These are phyloP conservation scores for Pelobates fuscus DNA, from an alignment of 2,113 vertebrate species.

Conservation along the genomic window DNA sequence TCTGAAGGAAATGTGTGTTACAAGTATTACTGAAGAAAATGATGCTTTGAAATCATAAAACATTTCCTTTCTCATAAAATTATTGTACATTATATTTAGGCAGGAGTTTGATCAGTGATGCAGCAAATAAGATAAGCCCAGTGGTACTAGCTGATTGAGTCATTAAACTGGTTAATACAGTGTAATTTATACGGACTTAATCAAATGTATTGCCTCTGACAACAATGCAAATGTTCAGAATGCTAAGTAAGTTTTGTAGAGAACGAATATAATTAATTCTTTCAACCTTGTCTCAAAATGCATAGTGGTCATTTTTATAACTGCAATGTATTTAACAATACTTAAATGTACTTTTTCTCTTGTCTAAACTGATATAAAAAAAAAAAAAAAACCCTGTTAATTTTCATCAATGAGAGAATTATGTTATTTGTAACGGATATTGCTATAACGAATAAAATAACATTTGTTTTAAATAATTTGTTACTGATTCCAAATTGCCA, in stretches of 20 bases:
- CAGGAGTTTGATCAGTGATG: slow-evolving; percentile 55
- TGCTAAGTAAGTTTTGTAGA: slow-evolving; percentile 63
- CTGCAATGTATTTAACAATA: slow-evolving; percentile 66
- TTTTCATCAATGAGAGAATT: no score
- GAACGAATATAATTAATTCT: slow-evolving; percentile 65
- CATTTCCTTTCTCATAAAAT: slow-evolving; percentile 45
- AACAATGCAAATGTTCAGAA: slow-evolving; percentile 67
- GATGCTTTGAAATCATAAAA: slow-evolving; percentile 38
- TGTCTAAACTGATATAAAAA: no score
- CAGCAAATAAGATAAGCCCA: slow-evolving; percentile 51
- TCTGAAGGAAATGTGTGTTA: slow-evolving; percentile 24
- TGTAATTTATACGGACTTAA: slow-evolving; percentile 70
- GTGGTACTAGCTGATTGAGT: slow-evolving; percentile 61
- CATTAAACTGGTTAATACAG: slow-evolving; percentile 63
- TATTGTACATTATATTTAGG: slow-evolving; percentile 41
- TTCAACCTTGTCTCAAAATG: slow-evolving; percentile 63
- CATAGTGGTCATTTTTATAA: slow-evolving; percentile 70
- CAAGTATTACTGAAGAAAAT: slow-evolving; percentile 5
- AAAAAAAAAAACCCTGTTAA: no score
- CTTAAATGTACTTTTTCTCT: slow-evolving; percentile 65
- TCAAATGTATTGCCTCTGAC: slow-evolving; percentile 72
- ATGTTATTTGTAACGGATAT: no score
- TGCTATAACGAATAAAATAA: no score
- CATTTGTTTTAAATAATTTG: no score
- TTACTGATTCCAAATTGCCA: no score